Base-by-base conservation (phyloP, 2,113 vertebrate species). In the Thomomys bottae region DNA sequence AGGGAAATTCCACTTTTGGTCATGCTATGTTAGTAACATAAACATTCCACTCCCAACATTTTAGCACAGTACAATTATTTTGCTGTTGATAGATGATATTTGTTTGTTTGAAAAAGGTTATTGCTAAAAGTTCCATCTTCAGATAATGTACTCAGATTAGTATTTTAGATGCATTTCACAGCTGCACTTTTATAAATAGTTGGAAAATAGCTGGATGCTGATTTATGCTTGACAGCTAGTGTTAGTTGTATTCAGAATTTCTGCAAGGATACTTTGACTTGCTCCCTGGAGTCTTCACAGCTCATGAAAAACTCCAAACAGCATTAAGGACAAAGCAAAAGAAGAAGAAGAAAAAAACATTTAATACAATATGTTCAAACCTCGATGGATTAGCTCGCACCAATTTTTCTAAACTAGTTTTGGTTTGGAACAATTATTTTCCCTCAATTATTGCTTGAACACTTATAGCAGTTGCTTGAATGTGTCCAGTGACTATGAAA, bases 91-190 rank as follows among this genome's bases (percentile, higher is more conserved):
- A 92, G 42, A 92, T 23, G 8, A 11, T 3, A 66, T 95, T 94
- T 90, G 70, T 94, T 92, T 95, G 86, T 81, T 93, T 94, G 84
- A 82, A 93, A 93, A 96, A 95, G 72, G 70, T 95, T 96, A 84
- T 90, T 91, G 88, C 66, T 91, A 5, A 61, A 24, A 95, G 88
- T 90, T 40, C 75, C 34, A 75, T 86, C 83, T 92, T 70, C 34
- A 89, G 54, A 90, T 88, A 90, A 84, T 77, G 57, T 88, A 38
- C 63, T 88, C n/a, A 38, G 57, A 85, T 89, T 94, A 95, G 78
- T 85, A 89, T 95, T 95, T 78, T 45, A 94, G 82, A 90, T 67
- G 32, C 95, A 40, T 94, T 94, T 90, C 83, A 91, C 84, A 95
- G 95, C 40, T 95, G 78, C 72, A 17, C 57, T 89, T 95, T 76